Base-by-base conservation (phyloP, 2,113 vertebrate species). In the Nibea coibor region DNA sequence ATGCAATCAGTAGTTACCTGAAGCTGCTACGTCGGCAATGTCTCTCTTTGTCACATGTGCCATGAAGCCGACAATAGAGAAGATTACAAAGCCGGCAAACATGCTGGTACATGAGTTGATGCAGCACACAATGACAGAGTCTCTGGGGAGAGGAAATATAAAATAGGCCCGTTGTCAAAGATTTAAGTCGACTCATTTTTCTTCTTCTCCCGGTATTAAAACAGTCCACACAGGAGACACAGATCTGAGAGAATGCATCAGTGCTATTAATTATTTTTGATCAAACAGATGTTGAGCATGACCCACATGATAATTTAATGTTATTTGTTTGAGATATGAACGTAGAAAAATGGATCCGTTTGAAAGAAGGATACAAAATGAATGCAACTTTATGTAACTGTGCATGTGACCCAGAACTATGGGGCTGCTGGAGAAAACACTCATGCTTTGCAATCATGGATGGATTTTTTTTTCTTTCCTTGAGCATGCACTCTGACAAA, bases 31-130 rank as follows among this genome's bases (percentile, higher is more conserved):
- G 20, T 99, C 97, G 48, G 96, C 97, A 66, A 99, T 99, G 26
- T 96, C 91, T 91, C 94, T 97, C 92, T 98, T 99, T 66, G 98
- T 98, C 94, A 99, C 97, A 17, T 99, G 95, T 56, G 98, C 93
- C 98, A 99, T 99, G 94, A 99, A 99, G 91, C 98, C 98, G 81
- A 99, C 98, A 65, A 99, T 99, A 83, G 98, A 99, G 95, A 99
- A 99, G 95, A 99, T 99, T 80, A 99, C 98, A 85, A 99, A 97
- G 72, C 98, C 98, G 80, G 98, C 98, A 78, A 99, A 99, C 98
- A 99, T 99, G 92, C 98, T 99, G 80, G 98, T 99, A 92, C 96
- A 96, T 7, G 98, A 99, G 82, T 99, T 99, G 92, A 99, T 98
- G 91, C 96, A 97, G 94, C 98, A 99, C 82, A 99, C 98, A 43